Percentiles rank a stretch among this genome's conserved stretches.
These are phyloP conservation scores for Podabrus alpinus DNA, from an alignment of 2,888 invertebrate species.

Conservation along the genomic window DNA sequence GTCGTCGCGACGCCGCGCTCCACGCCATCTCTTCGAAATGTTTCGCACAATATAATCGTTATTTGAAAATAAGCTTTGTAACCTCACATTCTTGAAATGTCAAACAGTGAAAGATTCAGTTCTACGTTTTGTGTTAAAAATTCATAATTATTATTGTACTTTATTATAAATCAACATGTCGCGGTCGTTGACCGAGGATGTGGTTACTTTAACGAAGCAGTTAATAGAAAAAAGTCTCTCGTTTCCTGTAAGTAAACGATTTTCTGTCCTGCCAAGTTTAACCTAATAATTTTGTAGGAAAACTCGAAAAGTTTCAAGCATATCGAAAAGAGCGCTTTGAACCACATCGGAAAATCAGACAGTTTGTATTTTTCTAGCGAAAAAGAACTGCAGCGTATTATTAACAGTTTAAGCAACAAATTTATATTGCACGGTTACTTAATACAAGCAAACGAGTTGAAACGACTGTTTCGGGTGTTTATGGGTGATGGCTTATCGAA, in stretches of 20 bases:
- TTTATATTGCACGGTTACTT: conserved; percentile 50
- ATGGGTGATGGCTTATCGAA: conserved; percentile 38
- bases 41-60: not conserved
- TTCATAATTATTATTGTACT: not conserved
- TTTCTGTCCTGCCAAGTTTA: not conserved
- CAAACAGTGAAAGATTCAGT: not conserved
- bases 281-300: not conserved
- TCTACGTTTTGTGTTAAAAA: not conserved
- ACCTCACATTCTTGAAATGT: not conserved
- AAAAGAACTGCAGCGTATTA: conserved; percentile 45
- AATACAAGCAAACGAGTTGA: conserved; percentile 45
- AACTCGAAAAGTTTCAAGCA: conserved; percentile 29
- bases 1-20: not conserved
- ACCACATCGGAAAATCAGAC: conserved; percentile 43
- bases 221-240: not conserved
- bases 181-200: not conserved
- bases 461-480: conserved; percentile 43
- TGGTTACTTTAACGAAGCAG: not conserved
- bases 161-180: not conserved
- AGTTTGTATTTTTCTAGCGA: conserved; percentile 47
- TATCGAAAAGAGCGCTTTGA: conserved; percentile 42
- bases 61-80: not conserved
- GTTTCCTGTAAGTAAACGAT: not conserved
- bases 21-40: not conserved
- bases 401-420: conserved; percentile 49